These are phyloP conservation scores for Drosophila percnosoma DNA, from an alignment of 2,888 invertebrate genomes.

Conservation along the genomic window DNA sequence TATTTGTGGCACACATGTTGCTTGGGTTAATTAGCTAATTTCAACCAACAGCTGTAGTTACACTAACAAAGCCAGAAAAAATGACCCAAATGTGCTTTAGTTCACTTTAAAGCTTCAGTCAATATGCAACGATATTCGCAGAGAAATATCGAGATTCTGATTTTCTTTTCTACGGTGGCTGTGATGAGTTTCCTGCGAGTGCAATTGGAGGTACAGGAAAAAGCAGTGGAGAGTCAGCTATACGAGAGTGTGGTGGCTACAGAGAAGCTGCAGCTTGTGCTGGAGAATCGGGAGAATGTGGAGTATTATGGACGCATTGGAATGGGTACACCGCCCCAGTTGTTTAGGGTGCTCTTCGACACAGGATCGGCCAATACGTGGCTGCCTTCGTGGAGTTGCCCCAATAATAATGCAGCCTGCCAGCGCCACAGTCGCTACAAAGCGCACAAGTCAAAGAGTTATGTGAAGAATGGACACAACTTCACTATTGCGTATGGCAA, in stretches of 20 bases:
- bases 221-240: background rate
- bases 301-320: slow-evolving; percentile 95
- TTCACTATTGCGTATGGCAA: slow-evolving; percentile 97
- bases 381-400: slow-evolving; percentile 98
- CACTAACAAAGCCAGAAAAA: background rate
- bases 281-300: slow-evolving; percentile 44
- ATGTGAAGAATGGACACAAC: slow-evolving; percentile 92
- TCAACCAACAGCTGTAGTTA: slow-evolving; percentile 13
- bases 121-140: slow-evolving; percentile 37
- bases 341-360: slow-evolving; percentile 97
- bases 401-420: slow-evolving; percentile 95
- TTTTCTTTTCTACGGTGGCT: background rate
- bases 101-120: slow-evolving; percentile 9
- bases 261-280: slow-evolving; percentile 10
- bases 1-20: slow-evolving; percentile 3
- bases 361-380: slow-evolving; percentile 99
- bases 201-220: slow-evolving; percentile 22
- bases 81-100: slow-evolving; percentile 9
- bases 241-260: slow-evolving; percentile 1
- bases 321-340: slow-evolving; percentile 95
- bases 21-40: slow-evolving; percentile 18
- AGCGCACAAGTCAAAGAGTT: slow-evolving; percentile 91
- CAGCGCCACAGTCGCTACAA: slow-evolving; percentile 98
- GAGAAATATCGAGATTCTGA: background rate
- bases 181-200: slow-evolving; percentile 30